Conservation (phyloP, 92 coral and sea anemone genomes). For the Parazoanthus darwini region DNA sequence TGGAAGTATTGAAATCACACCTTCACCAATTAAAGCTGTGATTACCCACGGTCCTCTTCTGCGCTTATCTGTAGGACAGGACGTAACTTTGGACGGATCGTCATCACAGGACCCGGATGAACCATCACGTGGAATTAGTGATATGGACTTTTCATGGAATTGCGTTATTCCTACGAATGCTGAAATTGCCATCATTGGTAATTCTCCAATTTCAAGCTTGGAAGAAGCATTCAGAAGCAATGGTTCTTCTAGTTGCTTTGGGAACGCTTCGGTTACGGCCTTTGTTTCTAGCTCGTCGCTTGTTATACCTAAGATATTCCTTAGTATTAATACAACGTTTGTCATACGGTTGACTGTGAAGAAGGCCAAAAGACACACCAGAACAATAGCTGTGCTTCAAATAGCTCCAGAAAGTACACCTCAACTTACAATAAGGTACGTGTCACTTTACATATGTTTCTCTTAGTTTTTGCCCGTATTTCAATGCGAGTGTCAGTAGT, state of each 20-base stretch:
- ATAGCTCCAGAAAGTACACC: constrained; percentile 17
- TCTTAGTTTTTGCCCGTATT: neutral
- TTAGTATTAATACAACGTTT: constrained; percentile 6
- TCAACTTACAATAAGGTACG: constrained; percentile 24
- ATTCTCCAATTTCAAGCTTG: constrained; percentile 29
- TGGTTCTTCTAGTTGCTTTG: neutral
- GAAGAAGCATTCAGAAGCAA: constrained; percentile 4
- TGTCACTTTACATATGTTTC: no score
- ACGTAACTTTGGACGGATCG: constrained; percentile 21
- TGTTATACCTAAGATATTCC: neutral
- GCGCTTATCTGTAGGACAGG: constrained; percentile 9
- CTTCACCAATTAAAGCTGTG: constrained; percentile 28
- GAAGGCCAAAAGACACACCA: constrained; percentile 10
- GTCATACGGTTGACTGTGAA: constrained; percentile 6
- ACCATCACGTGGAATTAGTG: neutral
- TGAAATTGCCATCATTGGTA: neutral
- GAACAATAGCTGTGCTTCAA: constrained; percentile 29
- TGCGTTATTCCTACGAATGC: constrained; percentile 14
- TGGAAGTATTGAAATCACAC: neutral
- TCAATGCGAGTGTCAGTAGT: neutral
- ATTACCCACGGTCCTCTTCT: constrained; percentile 33
- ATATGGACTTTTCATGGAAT: neutral
- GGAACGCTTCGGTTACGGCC: neutral
- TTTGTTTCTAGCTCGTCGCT: neutral
- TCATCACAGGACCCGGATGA: constrained; percentile 35